Percentiles rank a stretch among this genome's conserved stretches.
Evolutionary conservation across 2,888 invertebrate genomes (phyloP).

Genomic region (Campoplex nolae): DNA sequence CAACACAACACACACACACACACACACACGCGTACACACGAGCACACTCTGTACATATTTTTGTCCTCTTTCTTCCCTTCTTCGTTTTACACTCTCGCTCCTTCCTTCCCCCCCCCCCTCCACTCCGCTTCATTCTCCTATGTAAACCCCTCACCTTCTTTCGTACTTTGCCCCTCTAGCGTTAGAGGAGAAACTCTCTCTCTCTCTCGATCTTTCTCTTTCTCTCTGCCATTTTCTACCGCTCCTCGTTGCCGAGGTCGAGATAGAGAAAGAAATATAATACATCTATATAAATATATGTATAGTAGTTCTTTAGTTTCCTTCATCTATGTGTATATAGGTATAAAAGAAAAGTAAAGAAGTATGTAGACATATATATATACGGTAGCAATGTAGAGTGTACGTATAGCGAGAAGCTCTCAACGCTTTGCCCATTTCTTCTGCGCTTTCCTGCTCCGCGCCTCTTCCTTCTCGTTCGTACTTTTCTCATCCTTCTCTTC

Average conservation of each 20-base stretch:
- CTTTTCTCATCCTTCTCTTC: slow-evolving; percentile 64
- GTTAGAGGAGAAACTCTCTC: slow-evolving; percentile 41
- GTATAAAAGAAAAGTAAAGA: slow-evolving; percentile 12
- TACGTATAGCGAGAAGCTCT: too few species aligned
- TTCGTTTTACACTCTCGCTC: slow-evolving; percentile 63
- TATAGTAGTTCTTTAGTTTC: slow-evolving; percentile 30
- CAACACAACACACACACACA: slow-evolving; percentile 3
- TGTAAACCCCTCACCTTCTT: slow-evolving; percentile 63
- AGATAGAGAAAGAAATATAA: slow-evolving; percentile 56
- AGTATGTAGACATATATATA: slow-evolving; percentile 25
- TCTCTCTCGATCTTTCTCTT: slow-evolving; percentile 44
- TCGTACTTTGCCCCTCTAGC: slow-evolving; percentile 62
- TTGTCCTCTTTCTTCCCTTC: slow-evolving; percentile 58
- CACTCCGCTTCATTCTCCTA: slow-evolving; percentile 64
- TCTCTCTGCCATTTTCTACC: slow-evolving; percentile 62
- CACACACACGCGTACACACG: background rate
- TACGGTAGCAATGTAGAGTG: slow-evolving; percentile 40
- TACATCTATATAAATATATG: background rate
- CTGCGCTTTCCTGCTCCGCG: slow-evolving; percentile 45
- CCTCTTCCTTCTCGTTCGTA: slow-evolving; percentile 51
- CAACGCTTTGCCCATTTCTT: slow-evolving; percentile 61
- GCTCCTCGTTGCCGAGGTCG: slow-evolving; percentile 48
- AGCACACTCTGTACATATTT: slow-evolving; percentile 10
- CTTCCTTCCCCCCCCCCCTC: slow-evolving; percentile 50
- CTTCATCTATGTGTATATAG: slow-evolving; percentile 5